Percentiles rank a stretch among this genome's conserved stretches.
Conservation (phyloP, 1,140 invertebrate species). For the Papilio glaucus region DNA sequence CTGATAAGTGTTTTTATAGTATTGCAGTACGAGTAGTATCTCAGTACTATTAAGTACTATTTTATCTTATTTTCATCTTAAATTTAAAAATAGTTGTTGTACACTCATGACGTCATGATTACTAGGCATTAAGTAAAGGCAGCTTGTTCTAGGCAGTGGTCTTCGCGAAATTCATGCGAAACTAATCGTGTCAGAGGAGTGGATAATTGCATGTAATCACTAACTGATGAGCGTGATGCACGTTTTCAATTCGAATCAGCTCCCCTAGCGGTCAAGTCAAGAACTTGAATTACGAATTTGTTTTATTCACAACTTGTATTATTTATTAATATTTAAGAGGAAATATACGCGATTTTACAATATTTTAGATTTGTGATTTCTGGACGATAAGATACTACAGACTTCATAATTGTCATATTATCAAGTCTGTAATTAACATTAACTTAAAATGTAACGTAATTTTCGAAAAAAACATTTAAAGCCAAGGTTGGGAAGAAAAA, state of each 20-base stretch:
- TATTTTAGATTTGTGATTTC: no score
- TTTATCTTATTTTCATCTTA: no score
- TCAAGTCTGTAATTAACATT: no score
- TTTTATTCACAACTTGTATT: conserved; percentile 30
- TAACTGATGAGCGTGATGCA: conserved; percentile 58
- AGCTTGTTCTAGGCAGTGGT: background rate
- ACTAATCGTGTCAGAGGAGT: conserved; percentile 51
- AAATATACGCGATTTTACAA: no score
- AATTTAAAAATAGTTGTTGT: no score
- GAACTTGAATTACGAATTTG: background rate
- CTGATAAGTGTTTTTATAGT: no score
- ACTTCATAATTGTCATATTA: no score
- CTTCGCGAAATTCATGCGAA: conserved; percentile 40
- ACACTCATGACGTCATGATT: background rate
- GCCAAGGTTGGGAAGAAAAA: background rate
- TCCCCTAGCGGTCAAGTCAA: conserved; percentile 36
- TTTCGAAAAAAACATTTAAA: no score
- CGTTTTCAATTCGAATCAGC: conserved; percentile 62
- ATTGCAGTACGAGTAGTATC: no score
- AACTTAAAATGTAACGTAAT: no score
- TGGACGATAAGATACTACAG: no score
- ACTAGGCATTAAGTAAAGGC: background rate
- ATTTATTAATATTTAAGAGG: background rate
- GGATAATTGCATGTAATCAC: conserved; percentile 67
- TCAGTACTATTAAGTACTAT: no score